Conservation (phyloP, 2,797 vertebrate species). For the Microtus agrestis region DNA sequence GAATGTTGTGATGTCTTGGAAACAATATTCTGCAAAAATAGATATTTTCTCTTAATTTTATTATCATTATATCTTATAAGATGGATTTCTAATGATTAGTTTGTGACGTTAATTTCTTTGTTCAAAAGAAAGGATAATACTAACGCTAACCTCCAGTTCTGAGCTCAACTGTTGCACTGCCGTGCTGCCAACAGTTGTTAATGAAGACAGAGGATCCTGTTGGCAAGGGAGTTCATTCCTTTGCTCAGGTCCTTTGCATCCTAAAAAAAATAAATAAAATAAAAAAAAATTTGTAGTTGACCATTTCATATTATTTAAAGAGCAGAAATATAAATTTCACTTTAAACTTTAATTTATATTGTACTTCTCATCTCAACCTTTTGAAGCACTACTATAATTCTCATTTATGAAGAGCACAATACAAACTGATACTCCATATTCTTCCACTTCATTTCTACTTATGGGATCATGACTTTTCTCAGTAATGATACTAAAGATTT, state of each 20-base stretch:
- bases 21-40: background rate
- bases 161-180: background rate
- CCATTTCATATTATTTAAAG: background rate
- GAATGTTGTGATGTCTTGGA: background rate
- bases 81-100: conserved; percentile 23
- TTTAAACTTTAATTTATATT: background rate
- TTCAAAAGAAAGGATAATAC: conserved; percentile 31
- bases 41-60: background rate
- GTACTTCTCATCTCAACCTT: background rate
- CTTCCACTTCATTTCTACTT: background rate
- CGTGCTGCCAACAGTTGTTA: background rate
- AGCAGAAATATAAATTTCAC: background rate
- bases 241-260: conserved; percentile 6
- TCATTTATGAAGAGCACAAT: background rate
- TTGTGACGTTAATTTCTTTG: conserved; percentile 22
- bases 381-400: background rate
- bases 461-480: background rate
- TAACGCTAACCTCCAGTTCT: background rate
- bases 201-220: conserved; percentile 9
- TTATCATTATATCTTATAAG: conserved; percentile 34
- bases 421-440: background rate
- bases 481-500: background rate
- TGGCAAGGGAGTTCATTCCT: background rate
- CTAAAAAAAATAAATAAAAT: background rate
- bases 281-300: background rate